Evolutionary conservation across 2,113 vertebrate genomes (phyloP), one percentile per base, ranked within the genome.

Genomic region (Anas platyrhynchos): DNA sequence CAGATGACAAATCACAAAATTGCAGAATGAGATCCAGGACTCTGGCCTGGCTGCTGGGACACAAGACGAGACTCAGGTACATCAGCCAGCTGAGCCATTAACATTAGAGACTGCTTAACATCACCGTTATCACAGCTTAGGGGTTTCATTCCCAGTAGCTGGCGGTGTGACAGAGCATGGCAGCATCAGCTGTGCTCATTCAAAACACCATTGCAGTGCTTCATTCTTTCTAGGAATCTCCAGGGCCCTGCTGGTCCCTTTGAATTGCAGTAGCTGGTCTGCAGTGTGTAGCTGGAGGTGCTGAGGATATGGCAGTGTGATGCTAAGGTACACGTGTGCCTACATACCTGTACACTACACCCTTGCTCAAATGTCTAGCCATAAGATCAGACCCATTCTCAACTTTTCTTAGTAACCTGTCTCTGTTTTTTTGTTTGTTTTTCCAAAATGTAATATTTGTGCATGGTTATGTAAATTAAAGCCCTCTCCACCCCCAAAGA

Each of bases 191-290:
- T 58, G 41, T 26, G 25, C 8, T 41, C 16, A 12, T 23, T 46
- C 46, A 36, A 0, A 2, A 2, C 9, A 8, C 15, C 3, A 0
- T 4, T 1, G 5, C 43, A 44, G 26, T 61, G 12, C 71, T 78
- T 52, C 18, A 13, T 26, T 20, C 15, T 27, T 67, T 83, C 29
- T 77, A 78, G 84, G 16, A 29, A 27, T 78, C 58, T 65, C 13
- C 63, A 73, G 46, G 43, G 56, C 13, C 25, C 65, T 36, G 3
- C 11, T 72, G 43, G 22, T 55, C 25, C 73, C 41, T 71, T 67
- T 36, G 43, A 85, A 21, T n/a, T 43, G 16, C 62, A 21, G 1
- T 36, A 31, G 48, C 41, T 29, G 1, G 58, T 71, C 59, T 58
- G 25, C 44, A 77, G 74, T 0, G 0, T 0, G 0, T 25, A 72